Evolutionary conservation across 1,140 invertebrate genomes (phyloP).

Genomic region (Sinonovacula constricta): DNA sequence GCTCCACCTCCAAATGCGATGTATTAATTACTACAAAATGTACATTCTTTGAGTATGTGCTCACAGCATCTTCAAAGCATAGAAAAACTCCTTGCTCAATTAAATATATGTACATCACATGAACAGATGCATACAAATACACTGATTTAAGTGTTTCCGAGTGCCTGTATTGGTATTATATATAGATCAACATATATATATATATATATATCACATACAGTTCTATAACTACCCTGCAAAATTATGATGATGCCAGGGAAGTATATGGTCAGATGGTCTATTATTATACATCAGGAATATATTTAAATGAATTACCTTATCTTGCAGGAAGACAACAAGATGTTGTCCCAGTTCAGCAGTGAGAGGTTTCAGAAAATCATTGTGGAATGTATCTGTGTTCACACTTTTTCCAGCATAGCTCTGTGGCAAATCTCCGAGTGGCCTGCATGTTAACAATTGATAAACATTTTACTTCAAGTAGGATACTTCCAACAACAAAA

Average conservation of each 20-base stretch:
- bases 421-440: constrained; percentile 33
- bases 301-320: constrained; percentile 27
- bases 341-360: constrained; percentile 9
- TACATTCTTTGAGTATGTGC: not conserved
- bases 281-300: not conserved
- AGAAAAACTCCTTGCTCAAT: not conserved
- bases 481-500: too few species aligned
- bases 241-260: not conserved
- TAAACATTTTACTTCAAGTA: too few species aligned
- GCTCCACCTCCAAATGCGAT: not conserved
- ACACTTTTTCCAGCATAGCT: constrained; percentile 33
- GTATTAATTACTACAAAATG: not conserved
- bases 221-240: not conserved
- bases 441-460: too few species aligned
- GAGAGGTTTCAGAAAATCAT: constrained; percentile 34
- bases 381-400: constrained; percentile 12
- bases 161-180: too few species aligned
- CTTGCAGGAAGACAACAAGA: constrained; percentile 35
- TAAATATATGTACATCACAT: too few species aligned
- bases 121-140: too few species aligned
- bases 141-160: too few species aligned
- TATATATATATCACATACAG: too few species aligned
- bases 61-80: not conserved
- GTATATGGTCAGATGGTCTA: not conserved
- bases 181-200: too few species aligned